Evolutionary conservation across 1,140 invertebrate species (phyloP).

Genomic region (Hermetia illucens): DNA sequence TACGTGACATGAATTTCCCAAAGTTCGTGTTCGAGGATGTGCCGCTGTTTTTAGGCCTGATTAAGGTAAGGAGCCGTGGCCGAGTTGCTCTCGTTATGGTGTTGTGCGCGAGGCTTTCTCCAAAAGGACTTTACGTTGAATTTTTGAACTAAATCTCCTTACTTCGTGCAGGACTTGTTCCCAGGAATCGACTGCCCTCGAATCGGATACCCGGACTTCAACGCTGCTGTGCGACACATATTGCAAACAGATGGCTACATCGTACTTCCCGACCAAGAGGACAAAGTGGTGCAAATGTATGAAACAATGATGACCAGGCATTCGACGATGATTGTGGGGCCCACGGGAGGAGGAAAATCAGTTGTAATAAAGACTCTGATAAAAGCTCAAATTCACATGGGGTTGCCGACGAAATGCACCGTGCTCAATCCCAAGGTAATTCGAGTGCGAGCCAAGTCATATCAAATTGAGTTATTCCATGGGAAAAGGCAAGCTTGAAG

Average conservation of each 20-base stretch:
- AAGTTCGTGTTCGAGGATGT: slow-evolving; percentile 87
- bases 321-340: slow-evolving; percentile 81
- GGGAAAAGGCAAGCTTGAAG: too few species aligned
- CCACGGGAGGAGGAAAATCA: slow-evolving; percentile 80
- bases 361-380: slow-evolving; percentile 69
- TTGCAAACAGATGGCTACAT: slow-evolving; percentile 53
- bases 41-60: slow-evolving; percentile 73
- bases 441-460: too few species aligned
- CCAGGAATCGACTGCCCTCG: slow-evolving; percentile 75
- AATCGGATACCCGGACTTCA: slow-evolving; percentile 72
- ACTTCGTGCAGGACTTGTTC: slow-evolving; percentile 51
- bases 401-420: slow-evolving; percentile 58
- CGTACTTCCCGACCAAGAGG: slow-evolving; percentile 64
- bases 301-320: slow-evolving; percentile 90
- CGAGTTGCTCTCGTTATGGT: too few species aligned
- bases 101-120: too few species aligned
- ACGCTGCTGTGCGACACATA: slow-evolving; percentile 54
- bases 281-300: slow-evolving; percentile 80
- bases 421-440: slow-evolving; percentile 69
- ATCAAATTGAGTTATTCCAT: too few species aligned
- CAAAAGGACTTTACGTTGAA: too few species aligned
- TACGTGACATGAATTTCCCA: slow-evolving; percentile 82
- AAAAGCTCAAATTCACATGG: slow-evolving; percentile 61
- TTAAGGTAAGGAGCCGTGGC: slow-evolving; percentile 33
- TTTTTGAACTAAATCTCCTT: background rate